A percentile compares a stretch with the other conserved stretches of the same genome.
Conservation (phyloP, 1,140 invertebrate species). For the Calliphora vicina region DNA sequence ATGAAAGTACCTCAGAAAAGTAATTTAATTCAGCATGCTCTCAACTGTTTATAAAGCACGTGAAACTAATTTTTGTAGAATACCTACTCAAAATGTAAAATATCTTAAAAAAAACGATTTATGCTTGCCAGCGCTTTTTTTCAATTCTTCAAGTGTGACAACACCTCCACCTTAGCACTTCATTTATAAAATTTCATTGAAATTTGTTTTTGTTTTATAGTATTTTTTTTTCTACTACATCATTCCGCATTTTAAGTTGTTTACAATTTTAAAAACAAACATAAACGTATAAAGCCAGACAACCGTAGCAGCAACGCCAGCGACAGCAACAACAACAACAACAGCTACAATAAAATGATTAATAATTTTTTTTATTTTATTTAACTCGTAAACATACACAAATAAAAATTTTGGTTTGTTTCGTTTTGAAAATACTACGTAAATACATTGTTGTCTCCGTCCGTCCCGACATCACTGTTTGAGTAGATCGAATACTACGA, state of each 20-base stretch:
- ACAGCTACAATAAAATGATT: background rate
- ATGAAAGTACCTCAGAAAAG: too few species aligned
- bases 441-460: background rate
- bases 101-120: too few species aligned
- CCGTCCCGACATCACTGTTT: background rate
- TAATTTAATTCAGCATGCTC: too few species aligned
- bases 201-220: background rate
- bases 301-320: background rate
- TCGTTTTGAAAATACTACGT: background rate
- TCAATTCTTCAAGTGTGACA: too few species aligned
- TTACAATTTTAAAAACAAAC: constrained; percentile 11
- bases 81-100: too few species aligned
- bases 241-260: constrained; percentile 9
- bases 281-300: background rate
- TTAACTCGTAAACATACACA: background rate
- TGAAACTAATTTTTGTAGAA: too few species aligned
- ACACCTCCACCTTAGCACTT: background rate
- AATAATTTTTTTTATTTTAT: background rate
- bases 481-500: background rate
- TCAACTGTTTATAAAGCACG: too few species aligned
- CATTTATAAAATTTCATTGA: background rate
- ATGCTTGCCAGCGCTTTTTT: too few species aligned
- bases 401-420: background rate
- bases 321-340: too few species aligned
- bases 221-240: background rate